A percentile compares a stretch with the other conserved stretches of the same genome.
Evolutionary conservation across 1,140 invertebrate species (phyloP).

Genomic region (Paramacrobiotus metropolitanus): DNA sequence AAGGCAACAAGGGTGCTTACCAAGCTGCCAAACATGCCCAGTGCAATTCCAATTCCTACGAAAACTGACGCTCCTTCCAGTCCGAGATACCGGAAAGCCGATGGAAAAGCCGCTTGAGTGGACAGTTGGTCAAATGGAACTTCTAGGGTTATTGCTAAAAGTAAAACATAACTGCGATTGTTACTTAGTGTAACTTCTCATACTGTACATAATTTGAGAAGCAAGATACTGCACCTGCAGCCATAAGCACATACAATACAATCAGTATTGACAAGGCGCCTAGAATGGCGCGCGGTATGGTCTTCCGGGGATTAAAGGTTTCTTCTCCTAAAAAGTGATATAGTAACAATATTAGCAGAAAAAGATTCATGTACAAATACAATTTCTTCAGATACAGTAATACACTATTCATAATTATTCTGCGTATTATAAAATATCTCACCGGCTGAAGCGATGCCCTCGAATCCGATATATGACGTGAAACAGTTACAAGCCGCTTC

Average conservation of each 20-base stretch:
- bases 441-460: neutral
- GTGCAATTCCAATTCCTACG: neutral
- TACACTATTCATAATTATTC: neutral
- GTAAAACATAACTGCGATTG: neutral
- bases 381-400: neutral
- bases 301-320: neutral
- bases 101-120: neutral
- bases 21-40: neutral
- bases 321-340: neutral
- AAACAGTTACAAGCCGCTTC: neutral
- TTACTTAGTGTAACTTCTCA: no score
- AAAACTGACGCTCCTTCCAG: neutral
- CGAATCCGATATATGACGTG: neutral
- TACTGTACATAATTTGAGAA: no score
- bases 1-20: no score
- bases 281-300: neutral
- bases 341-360: neutral
- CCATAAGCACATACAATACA: neutral
- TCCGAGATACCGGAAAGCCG: neutral
- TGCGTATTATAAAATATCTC: neutral
- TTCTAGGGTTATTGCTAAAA: neutral
- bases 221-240: no score
- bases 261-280: neutral
- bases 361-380: neutral
- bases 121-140: neutral